These are phyloP conservation scores for Tetragonisca angustula DNA, from an alignment of 2,888 invertebrate species.

Conservation along the genomic window DNA sequence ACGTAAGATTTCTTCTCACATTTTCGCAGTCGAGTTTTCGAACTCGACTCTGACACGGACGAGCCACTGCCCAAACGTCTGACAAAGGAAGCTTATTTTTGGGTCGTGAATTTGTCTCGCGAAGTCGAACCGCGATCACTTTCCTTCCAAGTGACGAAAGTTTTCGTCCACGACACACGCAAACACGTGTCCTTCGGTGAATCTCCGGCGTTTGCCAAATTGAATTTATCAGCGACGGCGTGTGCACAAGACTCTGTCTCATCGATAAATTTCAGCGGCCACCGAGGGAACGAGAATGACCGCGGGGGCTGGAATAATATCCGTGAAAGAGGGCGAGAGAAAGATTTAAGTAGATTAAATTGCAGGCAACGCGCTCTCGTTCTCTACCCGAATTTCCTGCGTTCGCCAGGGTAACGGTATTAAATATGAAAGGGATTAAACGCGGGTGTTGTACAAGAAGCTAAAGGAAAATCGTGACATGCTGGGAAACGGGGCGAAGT, in stretches of 20 bases:
- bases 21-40: too few relatives aligned
- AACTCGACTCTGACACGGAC: too few relatives aligned
- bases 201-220: background rate
- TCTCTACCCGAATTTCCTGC: conserved; percentile 24
- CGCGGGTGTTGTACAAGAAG: conserved; percentile 45
- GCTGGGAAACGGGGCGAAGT: conserved; percentile 74
- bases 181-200: background rate
- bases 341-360: conserved; percentile 39
- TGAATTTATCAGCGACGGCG: background rate
- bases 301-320: background rate
- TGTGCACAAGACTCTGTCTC: too few relatives aligned
- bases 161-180: too few relatives aligned
- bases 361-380: background rate
- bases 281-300: background rate
- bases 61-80: too few relatives aligned
- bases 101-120: too few relatives aligned
- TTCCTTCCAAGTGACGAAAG: too few relatives aligned
- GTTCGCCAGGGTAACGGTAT: background rate
- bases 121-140: too few relatives aligned
- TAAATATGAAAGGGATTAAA: conserved; percentile 53
- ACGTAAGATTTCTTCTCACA: background rate
- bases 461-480: conserved; percentile 67
- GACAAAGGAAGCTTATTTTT: too few relatives aligned
- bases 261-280: background rate
- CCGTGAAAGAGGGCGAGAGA: background rate